phyloP scores from a whole-genome alignment of 2,113 vertebrate genomes.

The Neotoma lepida region DNA sequence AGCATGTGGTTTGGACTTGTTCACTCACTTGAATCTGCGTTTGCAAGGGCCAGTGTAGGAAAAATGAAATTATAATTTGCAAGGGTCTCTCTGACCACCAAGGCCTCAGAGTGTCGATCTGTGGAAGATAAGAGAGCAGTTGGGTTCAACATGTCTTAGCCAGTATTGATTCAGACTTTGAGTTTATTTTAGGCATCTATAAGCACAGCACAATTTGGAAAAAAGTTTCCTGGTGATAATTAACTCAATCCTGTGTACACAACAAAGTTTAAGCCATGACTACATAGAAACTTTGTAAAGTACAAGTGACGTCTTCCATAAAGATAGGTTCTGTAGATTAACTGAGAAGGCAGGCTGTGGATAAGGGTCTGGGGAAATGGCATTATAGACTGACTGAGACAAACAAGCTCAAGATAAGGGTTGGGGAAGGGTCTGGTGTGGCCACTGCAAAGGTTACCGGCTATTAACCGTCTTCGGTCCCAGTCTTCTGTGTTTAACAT shows the following conservation, averaged over 20 bases:
- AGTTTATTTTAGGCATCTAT: not conserved
- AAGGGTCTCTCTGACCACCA: not conserved
- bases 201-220: too few relatives aligned
- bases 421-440: not conserved
- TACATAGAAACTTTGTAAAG: not conserved
- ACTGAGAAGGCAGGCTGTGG: not conserved
- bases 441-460: not conserved
- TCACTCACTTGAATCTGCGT: not conserved
- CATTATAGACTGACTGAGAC: not conserved
- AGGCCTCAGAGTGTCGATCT: not conserved
- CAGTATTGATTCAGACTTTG: not conserved
- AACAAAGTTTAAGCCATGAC: not conserved
- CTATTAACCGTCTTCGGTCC: not conserved
- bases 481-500: too few relatives aligned
- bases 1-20: not conserved
- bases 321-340: not conserved
- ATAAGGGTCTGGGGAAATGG: not conserved
- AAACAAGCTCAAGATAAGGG: not conserved
- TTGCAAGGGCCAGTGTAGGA: not conserved
- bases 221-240: not conserved
- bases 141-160: not conserved
- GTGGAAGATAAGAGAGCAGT: not conserved
- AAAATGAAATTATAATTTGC: not conserved
- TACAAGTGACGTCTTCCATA: not conserved
- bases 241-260: not conserved